Evolutionary conservation across 2,888 invertebrate species (phyloP).

Genomic region (Epistrophe grossulariae): DNA sequence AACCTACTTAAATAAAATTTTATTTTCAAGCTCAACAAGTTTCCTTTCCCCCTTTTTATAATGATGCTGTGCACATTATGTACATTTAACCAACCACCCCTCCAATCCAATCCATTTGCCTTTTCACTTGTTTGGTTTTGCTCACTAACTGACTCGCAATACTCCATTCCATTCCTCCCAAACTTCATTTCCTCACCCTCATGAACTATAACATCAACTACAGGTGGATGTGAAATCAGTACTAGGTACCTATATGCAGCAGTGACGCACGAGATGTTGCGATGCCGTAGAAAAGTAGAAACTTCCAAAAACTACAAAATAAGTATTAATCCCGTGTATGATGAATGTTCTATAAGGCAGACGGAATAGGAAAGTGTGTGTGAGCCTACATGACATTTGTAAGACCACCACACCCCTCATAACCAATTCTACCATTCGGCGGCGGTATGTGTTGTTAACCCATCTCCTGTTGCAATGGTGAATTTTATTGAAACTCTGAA

Average conservation of each 20-base stretch:
- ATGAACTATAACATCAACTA: constrained; percentile 57
- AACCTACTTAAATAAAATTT: background rate
- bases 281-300: constrained; percentile 26
- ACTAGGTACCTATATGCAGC: background rate
- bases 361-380: constrained; percentile 2
- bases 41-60: constrained; percentile 32
- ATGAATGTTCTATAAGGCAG: background rate
- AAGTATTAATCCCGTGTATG: background rate
- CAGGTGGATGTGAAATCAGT: constrained; percentile 63
- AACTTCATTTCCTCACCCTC: background rate
- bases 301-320: constrained; percentile 46
- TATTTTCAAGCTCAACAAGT: constrained; percentile 67
- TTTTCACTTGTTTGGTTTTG: constrained; percentile 55
- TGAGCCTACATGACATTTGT: background rate
- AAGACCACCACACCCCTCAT: background rate
- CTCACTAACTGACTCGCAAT: constrained; percentile 6
- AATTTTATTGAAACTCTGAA: constrained; percentile 15
- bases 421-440: background rate
- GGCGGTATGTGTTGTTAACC: background rate
- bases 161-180: background rate
- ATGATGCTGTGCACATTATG: constrained; percentile 26
- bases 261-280: constrained; percentile 52
- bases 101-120: constrained; percentile 9
- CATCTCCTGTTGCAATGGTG: constrained; percentile 26
- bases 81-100: background rate